Conservation (phyloP, 1,140 invertebrate species). For the Aethina tumida region DNA sequence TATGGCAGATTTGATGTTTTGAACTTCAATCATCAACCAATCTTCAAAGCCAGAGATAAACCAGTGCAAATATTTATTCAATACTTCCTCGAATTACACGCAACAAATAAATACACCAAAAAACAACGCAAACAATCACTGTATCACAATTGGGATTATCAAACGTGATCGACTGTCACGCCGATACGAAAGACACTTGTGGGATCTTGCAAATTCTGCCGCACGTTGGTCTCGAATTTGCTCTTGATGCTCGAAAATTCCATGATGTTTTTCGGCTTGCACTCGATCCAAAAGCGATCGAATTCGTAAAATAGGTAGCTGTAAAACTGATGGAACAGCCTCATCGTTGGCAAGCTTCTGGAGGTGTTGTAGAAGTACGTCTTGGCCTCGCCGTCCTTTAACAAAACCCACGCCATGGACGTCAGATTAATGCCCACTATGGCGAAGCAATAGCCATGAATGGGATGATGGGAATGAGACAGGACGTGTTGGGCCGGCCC, state of each 20-base stretch:
- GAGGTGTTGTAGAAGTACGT: slow-evolving; percentile 86
- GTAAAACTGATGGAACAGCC: slow-evolving; percentile 88
- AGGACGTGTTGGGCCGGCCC: slow-evolving; percentile 71
- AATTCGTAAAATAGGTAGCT: slow-evolving; percentile 91
- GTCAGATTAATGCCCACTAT: slow-evolving; percentile 93
- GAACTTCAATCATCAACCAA: too few relatives aligned
- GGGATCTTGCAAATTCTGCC: slow-evolving; percentile 50
- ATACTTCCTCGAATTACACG: too few relatives aligned
- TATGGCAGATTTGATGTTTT: too few relatives aligned
- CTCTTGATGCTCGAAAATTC: slow-evolving; percentile 81
- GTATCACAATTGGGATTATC: too few relatives aligned
- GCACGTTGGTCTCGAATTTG: slow-evolving; percentile 69
- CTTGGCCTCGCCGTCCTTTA: slow-evolving; percentile 75
- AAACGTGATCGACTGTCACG: slow-evolving; percentile 43
- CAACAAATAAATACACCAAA: too few relatives aligned
- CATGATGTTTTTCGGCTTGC: slow-evolving; percentile 89
- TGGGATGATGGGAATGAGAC: slow-evolving; percentile 81
- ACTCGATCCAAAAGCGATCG: slow-evolving; percentile 85
- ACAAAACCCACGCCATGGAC: slow-evolving; percentile 72
- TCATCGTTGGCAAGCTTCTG: slow-evolving; percentile 56
- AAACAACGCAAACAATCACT: too few relatives aligned
- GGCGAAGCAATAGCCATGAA: slow-evolving; percentile 79
- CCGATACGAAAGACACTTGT: slow-evolving; percentile 62
- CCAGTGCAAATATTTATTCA: too few relatives aligned
- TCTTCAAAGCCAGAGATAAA: too few relatives aligned